Evolutionary conservation across 2,888 invertebrate species (phyloP).

Genomic region (Harpalus rubripes): DNA sequence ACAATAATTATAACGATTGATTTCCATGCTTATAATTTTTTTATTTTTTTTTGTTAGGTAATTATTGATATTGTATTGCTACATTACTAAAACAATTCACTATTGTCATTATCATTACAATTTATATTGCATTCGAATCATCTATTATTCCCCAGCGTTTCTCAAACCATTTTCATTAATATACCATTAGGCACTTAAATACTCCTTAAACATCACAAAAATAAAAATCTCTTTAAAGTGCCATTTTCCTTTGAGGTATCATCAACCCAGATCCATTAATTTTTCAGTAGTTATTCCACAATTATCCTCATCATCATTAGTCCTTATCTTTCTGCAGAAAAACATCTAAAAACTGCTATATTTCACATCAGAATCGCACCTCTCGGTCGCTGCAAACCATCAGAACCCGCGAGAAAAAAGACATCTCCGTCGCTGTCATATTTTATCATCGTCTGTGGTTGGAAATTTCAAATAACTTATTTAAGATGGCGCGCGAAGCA

Average conservation of each 20-base stretch:
- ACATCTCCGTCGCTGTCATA: constrained; percentile 20
- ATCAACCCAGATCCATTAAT: constrained; percentile 28
- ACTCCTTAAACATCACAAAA: neutral
- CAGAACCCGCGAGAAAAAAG: constrained; percentile 6
- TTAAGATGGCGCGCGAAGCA: constrained; percentile 38
- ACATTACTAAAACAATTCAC: neutral
- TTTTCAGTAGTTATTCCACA: constrained; percentile 2
- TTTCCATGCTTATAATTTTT: too few species aligned
- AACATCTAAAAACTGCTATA: constrained; percentile 23
- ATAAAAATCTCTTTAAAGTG: neutral
- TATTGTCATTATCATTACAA: neutral
- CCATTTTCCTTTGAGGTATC: neutral
- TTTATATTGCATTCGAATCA: neutral
- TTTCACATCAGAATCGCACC: constrained; percentile 8
- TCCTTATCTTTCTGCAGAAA: neutral
- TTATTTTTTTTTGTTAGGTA: neutral
- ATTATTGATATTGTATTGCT: neutral
- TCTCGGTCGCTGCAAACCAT: neutral
- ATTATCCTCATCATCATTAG: constrained; percentile 26
- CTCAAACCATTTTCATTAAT: constrained; percentile 19
- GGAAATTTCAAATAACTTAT: constrained; percentile 59
- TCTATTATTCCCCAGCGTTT: neutral
- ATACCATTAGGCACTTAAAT: constrained; percentile 1
- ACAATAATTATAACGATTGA: too few species aligned
- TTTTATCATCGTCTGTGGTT: constrained; percentile 33